Evolutionary conservation across 2,888 invertebrate genomes (phyloP).

Genomic region (Oxytorus armatus): DNA sequence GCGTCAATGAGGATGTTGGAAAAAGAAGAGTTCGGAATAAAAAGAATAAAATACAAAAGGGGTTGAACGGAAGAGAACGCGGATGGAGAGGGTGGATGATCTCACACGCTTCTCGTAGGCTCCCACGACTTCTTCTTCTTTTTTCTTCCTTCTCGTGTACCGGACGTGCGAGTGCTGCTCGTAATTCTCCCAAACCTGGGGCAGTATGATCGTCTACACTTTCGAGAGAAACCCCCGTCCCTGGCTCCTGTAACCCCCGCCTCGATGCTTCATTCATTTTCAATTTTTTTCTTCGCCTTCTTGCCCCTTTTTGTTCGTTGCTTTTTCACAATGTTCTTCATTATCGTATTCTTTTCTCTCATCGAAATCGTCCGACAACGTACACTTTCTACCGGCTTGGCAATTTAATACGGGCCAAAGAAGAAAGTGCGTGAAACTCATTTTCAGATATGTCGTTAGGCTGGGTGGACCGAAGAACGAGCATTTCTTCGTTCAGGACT

Average conservation of each 20-base stretch:
- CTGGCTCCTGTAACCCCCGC: conserved; percentile 52
- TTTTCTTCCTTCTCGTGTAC: conserved; percentile 54
- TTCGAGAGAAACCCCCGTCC: conserved; percentile 39
- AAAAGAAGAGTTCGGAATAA: conserved; percentile 8
- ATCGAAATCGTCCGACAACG: conserved; percentile 18
- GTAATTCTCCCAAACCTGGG: conserved; percentile 52
- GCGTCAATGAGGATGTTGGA: conserved; percentile 3
- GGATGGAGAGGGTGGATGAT: conserved; percentile 45
- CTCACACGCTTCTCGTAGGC: conserved; percentile 51
- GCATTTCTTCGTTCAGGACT: background rate
- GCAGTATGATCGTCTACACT: conserved; percentile 46
- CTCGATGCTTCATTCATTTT: conserved; percentile 55
- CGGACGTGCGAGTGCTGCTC: conserved; percentile 57
- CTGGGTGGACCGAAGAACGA: conserved; percentile 21
- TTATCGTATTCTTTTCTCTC: conserved; percentile 6
- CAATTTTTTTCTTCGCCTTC: no score
- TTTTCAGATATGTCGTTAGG: conserved; percentile 29
- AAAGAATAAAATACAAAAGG: conserved; percentile 36
- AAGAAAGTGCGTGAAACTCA: conserved; percentile 53
- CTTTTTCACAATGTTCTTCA: conserved; percentile 24
- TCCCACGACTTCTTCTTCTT: conserved; percentile 49
- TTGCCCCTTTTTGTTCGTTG: conserved; percentile 7
- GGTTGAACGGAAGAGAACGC: conserved; percentile 45
- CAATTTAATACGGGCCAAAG: conserved; percentile 41
- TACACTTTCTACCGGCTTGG: conserved; percentile 45